Base-by-base conservation (phyloP, 2,113 vertebrate species). In the Orthochromis indermauri region DNA sequence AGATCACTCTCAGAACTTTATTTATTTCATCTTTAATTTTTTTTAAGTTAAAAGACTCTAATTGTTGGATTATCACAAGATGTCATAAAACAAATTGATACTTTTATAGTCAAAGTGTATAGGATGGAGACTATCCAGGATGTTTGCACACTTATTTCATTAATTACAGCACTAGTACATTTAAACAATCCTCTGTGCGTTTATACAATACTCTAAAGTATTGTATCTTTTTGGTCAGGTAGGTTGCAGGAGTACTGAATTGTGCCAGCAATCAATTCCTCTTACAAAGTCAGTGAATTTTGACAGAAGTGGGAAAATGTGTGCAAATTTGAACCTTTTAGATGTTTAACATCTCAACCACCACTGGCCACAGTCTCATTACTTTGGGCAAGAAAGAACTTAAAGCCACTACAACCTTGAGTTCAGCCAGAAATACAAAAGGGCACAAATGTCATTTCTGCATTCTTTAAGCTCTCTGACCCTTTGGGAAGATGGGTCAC, bases 361-460 rank as follows among this genome's bases (percentile, higher is more conserved):
- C 54, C 73, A 8, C 10, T 83, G 16, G 54, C 17, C 19, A 51
- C 19, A 45, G 26, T 54, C 81, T 14, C 76, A 83, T 88, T 83
- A 85, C 82, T 78, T 54, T 57, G 35, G 11, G 3, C 21, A 81
- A 55, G 13, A 57, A 86, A 84, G 5, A 47, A 61, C 57, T 71
- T 84, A 71, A 79, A 83, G 47, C 47, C 26, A 31, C 26, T 11
- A 42, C 54, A 73, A 80, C 82, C 49, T 66, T 87, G 66, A 86
- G 71, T 84, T 89, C 47, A 86, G 17, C 53, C 4, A 4, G 40
- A 82, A 63, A 84, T 54, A 90, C 71, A 81, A 21, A 35, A 55
- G 86, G 83, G 68, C 54, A 79, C 73, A 66, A 73, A 88, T 80
- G 66, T 87, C 63, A 92, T 90, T 90, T 86, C 84, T 85, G 45